Conservation (phyloP, 2,888 invertebrate species). For the Cenopis cana region DNA sequence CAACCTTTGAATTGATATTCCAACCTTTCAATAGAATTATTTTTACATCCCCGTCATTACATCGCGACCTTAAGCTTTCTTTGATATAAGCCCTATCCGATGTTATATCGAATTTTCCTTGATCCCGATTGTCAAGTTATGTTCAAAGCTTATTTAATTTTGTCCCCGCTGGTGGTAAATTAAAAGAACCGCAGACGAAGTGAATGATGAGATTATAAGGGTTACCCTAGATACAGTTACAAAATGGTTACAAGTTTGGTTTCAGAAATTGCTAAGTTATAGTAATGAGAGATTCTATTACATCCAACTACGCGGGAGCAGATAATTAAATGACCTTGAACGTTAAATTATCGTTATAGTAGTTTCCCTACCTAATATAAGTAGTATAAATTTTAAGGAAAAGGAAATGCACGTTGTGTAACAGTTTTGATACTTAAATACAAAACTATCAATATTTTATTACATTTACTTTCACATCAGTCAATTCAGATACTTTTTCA, state of each 20-base stretch:
- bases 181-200: constrained; percentile 28
- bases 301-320: background rate
- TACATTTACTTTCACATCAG: no score
- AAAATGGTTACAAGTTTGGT: constrained; percentile 24
- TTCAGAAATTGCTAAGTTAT: constrained; percentile 9
- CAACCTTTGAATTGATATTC: no score
- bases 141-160: constrained; percentile 33
- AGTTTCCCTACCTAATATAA: background rate
- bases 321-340: background rate
- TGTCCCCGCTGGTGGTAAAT: constrained; percentile 27
- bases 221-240: constrained; percentile 1
- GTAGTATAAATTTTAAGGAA: no score
- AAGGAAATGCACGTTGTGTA: background rate
- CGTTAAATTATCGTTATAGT: background rate
- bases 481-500: no score
- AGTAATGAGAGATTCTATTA: constrained; percentile 6
- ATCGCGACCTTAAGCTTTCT: no score
- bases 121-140: constrained; percentile 24
- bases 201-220: constrained; percentile 30
- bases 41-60: no score
- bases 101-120: constrained; percentile 20
- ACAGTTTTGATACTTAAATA: no score
- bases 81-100: background rate
- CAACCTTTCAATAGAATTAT: no score
- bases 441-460: no score